Evolutionary conservation across 2,113 vertebrate species (phyloP).

Genomic region (Dendropsophus ebraccatus): DNA sequence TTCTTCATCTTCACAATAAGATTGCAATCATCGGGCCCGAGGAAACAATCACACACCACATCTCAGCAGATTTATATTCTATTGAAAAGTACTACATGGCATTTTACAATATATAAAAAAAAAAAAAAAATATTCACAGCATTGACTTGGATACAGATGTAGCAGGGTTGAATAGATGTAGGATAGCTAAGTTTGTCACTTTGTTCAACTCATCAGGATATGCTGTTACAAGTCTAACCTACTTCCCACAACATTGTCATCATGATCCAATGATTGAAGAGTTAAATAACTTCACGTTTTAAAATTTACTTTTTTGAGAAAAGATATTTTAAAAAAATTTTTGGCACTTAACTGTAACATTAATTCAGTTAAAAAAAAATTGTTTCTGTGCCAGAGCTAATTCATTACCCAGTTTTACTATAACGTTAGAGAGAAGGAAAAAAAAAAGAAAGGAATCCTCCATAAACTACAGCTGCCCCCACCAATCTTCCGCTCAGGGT

Average conservation of each 20-base stretch:
- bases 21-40: not conserved
- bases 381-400: not conserved
- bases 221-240: too few relatives aligned
- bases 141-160: too few relatives aligned
- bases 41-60: not conserved
- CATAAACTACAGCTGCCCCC: slow-evolving; percentile 66
- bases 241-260: too few relatives aligned
- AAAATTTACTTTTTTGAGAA: too few relatives aligned
- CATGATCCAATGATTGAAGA: too few relatives aligned
- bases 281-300: too few relatives aligned
- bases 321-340: too few relatives aligned
- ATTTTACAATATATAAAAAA: not conserved
- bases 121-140: not conserved
- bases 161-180: too few relatives aligned
- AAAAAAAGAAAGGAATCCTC: slow-evolving; percentile 36
- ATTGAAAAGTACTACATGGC: not conserved
- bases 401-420: slow-evolving; percentile 1
- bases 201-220: too few relatives aligned
- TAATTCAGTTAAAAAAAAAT: not conserved
- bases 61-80: not conserved
- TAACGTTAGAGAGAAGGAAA: slow-evolving; percentile 10
- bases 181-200: too few relatives aligned
- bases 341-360: not conserved
- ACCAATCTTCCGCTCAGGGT: slow-evolving; percentile 69
- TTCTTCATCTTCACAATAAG: slow-evolving; percentile 6